Conservation (phyloP, 2,113 vertebrate genomes). For the Dromaius novaehollandiae region DNA sequence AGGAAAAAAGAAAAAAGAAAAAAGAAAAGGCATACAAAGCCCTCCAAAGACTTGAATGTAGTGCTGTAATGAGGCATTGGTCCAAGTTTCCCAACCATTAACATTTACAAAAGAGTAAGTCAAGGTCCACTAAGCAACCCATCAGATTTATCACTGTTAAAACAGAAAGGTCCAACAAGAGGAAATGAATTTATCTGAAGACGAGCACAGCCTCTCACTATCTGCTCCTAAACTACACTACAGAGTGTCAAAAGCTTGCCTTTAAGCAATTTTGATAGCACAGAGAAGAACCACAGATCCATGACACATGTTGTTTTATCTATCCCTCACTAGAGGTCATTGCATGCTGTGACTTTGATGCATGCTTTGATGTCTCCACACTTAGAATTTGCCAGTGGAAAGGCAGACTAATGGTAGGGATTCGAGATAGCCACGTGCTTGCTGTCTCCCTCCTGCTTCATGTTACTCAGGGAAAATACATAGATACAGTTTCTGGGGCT, state of each 20-base stretch:
- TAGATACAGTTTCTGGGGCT: neutral
- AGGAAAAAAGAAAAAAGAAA: too few relatives aligned
- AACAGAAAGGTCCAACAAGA: neutral
- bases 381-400: neutral
- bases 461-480: accelerated
- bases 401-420: accelerated
- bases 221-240: neutral
- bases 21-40: neutral
- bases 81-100: neutral
- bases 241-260: neutral
- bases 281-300: neutral
- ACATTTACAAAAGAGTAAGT: neutral
- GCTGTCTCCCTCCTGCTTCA: accelerated
- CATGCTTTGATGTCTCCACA: neutral
- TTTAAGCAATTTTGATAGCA: neutral
- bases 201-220: neutral
- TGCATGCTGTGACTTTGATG: neutral
- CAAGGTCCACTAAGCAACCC: neutral
- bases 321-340: conserved; percentile 55
- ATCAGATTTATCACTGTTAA: neutral
- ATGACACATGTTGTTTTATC: neutral
- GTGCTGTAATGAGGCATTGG: neutral
- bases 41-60: neutral
- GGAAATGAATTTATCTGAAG: neutral
- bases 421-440: neutral